Evolutionary conservation across 1,140 invertebrate genomes (phyloP).

Genomic region (Macrostomum lignano): DNA sequence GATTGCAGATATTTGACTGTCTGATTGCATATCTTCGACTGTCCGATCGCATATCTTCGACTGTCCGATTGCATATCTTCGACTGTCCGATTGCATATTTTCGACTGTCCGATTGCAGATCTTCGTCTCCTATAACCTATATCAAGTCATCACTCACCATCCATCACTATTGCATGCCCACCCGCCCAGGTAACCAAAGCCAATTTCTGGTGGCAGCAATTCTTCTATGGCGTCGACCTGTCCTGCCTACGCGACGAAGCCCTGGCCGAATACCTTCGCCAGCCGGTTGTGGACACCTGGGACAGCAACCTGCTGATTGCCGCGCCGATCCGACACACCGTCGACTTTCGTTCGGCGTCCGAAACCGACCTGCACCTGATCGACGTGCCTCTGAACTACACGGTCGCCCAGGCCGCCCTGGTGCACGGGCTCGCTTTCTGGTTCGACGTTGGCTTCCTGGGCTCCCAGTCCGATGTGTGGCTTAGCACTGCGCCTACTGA

Average conservation of each 20-base stretch:
- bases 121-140: no score
- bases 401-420: conserved; percentile 63
- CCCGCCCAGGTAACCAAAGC: no score
- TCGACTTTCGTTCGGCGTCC: conserved; percentile 68
- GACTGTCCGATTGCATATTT: no score
- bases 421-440: conserved; percentile 92
- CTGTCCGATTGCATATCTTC: no score
- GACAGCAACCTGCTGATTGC: conserved; percentile 87
- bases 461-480: conserved; percentile 58
- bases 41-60: no score
- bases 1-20: no score
- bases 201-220: conserved; percentile 17
- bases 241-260: conserved; percentile 60
- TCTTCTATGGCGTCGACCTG: conserved; percentile 88
- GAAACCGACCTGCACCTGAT: conserved; percentile 81
- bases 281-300: conserved; percentile 95
- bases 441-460: conserved; percentile 97
- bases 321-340: conserved; percentile 66
- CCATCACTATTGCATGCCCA: no score
- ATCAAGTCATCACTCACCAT: no score
- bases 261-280: conserved; percentile 84
- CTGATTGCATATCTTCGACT: no score
- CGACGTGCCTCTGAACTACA: conserved; percentile 74
- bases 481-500: conserved; percentile 89
- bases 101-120: no score